Evolutionary conservation across 2,888 invertebrate species (phyloP).

Genomic region (Synergus itoensis): DNA sequence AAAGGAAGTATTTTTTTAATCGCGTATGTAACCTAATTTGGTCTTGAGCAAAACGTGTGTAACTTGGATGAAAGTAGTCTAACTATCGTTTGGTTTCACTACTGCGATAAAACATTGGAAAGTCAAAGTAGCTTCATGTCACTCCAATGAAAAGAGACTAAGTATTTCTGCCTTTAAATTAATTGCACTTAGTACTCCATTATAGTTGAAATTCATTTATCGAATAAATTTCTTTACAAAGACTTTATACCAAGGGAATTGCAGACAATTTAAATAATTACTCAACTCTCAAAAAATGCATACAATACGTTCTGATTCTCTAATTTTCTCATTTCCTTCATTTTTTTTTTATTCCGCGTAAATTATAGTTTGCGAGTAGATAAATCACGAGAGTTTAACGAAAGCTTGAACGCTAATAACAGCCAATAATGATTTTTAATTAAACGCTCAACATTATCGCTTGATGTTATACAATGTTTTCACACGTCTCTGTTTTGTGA

Average conservation of each 20-base stretch:
- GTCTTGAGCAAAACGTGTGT: constrained; percentile 11
- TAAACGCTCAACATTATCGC: neutral
- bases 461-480: neutral
- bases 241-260: neutral
- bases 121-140: constrained; percentile 31
- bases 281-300: neutral
- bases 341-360: neutral
- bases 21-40: constrained; percentile 22
- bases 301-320: neutral
- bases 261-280: neutral
- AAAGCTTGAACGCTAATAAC: constrained; percentile 1
- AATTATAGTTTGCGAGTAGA: neutral
- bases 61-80: constrained; percentile 39
- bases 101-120: constrained; percentile 39
- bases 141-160: constrained; percentile 19
- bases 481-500: neutral
- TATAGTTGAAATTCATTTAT: neutral
- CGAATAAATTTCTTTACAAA: neutral
- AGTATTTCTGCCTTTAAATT: neutral
- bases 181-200: neutral
- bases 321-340: neutral
- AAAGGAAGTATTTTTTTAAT: neutral
- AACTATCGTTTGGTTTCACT: constrained; percentile 37
- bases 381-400: constrained; percentile 7
- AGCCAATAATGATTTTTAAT: neutral